phyloP scores from a whole-genome alignment of 2,888 invertebrate species.

The Linyphia triangularis region DNA sequence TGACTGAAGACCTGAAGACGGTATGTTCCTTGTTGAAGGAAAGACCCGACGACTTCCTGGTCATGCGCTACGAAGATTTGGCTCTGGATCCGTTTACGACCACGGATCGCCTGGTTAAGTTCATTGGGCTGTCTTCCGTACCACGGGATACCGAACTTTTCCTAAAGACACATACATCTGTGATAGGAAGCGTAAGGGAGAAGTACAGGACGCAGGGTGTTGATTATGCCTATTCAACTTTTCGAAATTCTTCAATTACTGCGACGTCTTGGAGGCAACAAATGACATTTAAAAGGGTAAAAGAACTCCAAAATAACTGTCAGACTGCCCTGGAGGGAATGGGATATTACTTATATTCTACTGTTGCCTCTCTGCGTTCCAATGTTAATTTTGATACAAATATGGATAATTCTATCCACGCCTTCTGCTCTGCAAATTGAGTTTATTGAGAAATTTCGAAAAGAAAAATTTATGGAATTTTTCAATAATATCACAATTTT shows the following conservation, averaged over 20 bases:
- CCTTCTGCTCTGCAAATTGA: conserved; percentile 25
- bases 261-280: conserved; percentile 57
- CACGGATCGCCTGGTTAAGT: conserved; percentile 76
- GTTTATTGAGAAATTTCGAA: too few relatives aligned
- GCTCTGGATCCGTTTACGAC: conserved; percentile 76
- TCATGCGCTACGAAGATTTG: conserved; percentile 77
- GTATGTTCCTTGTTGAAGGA: conserved; percentile 70
- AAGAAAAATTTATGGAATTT: too few relatives aligned
- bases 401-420: conserved; percentile 19
- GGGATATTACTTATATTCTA: conserved; percentile 53
- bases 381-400: conserved; percentile 51
- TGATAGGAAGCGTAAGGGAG: conserved; percentile 26
- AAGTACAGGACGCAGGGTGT: conserved; percentile 39
- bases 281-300: conserved; percentile 26
- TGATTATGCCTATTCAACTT: conserved; percentile 64
- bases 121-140: conserved; percentile 77
- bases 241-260: conserved; percentile 59
- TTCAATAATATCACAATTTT: too few relatives aligned
- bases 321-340: conserved; percentile 16
- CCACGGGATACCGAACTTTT: conserved; percentile 41
- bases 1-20: conserved; percentile 76
- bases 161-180: conserved; percentile 59
- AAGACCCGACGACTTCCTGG: conserved; percentile 76
- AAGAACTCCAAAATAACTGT: conserved; percentile 36
- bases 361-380: conserved; percentile 29